A percentile compares a stretch with the other conserved stretches of the same genome.
Conservation (phyloP, 2,113 vertebrate species). For the Sorex araneus region DNA sequence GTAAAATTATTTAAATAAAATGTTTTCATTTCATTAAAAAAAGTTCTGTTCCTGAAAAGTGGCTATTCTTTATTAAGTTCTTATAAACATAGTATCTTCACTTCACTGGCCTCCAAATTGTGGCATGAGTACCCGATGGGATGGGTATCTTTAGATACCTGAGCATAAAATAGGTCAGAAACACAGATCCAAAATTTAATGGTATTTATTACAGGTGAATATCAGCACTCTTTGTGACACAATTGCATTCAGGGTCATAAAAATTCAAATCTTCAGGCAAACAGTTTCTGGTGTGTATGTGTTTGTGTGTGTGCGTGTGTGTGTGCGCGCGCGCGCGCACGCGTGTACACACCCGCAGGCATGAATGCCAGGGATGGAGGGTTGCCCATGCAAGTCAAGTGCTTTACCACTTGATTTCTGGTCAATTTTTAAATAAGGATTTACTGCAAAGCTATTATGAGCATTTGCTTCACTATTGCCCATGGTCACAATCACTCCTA, state of each 20-base stretch:
- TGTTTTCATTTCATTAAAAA: too few species aligned
- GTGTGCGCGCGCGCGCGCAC: too few species aligned
- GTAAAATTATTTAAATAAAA: too few species aligned
- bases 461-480: neutral
- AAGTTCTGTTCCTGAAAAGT: neutral
- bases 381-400: too few species aligned
- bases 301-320: too few species aligned
- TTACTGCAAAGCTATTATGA: neutral
- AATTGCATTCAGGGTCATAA: neutral
- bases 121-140: neutral
- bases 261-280: neutral
- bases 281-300: too few species aligned
- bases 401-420: too few species aligned
- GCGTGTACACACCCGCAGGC: too few species aligned
- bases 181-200: neutral
- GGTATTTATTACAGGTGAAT: neutral
- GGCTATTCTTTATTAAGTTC: neutral
- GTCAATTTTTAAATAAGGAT: neutral
- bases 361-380: too few species aligned
- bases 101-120: neutral
- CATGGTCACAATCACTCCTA: neutral
- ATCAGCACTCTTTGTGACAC: neutral
- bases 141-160: neutral
- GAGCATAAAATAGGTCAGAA: neutral
- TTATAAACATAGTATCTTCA: neutral